Percentiles rank a stretch among this genome's conserved stretches.
Conservation (phyloP, 1,140 invertebrate genomes). For the Delia radicum region DNA sequence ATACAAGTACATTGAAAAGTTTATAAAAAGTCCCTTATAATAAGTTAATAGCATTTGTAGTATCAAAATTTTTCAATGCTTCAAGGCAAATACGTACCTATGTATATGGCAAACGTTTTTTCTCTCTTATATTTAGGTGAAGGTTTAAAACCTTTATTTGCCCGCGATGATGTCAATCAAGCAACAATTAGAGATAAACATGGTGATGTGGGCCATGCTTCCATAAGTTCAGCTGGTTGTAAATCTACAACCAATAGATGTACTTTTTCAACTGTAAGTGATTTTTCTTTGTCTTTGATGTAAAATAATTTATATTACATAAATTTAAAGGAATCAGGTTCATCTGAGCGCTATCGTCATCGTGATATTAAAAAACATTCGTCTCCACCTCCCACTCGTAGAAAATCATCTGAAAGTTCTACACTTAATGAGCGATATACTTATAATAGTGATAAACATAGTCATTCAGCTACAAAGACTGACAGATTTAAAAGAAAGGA, state of each 20-base stretch:
- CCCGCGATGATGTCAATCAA: background rate
- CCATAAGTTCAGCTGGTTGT: background rate
- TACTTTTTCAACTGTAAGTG: background rate
- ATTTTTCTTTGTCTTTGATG: background rate
- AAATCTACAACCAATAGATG: background rate
- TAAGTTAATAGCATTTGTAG: background rate
- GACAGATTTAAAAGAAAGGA: background rate
- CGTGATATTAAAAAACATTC: background rate
- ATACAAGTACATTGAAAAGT: background rate
- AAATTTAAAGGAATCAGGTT: background rate
- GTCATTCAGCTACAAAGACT: background rate
- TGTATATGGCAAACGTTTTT: background rate
- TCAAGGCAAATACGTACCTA: background rate
- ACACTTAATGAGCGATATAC: background rate
- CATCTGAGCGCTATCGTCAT: background rate
- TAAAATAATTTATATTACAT: background rate
- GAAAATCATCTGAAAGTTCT: background rate
- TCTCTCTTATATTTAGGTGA: slow-evolving; percentile 9
- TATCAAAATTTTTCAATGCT: background rate
- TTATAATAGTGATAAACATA: background rate
- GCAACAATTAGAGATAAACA: background rate
- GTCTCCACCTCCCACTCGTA: background rate
- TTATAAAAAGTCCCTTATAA: background rate
- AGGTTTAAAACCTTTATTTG: slow-evolving; percentile 17
- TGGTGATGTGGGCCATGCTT: background rate